Evolutionary conservation across 2,888 invertebrate genomes (phyloP).

Genomic region (Empis livida): DNA sequence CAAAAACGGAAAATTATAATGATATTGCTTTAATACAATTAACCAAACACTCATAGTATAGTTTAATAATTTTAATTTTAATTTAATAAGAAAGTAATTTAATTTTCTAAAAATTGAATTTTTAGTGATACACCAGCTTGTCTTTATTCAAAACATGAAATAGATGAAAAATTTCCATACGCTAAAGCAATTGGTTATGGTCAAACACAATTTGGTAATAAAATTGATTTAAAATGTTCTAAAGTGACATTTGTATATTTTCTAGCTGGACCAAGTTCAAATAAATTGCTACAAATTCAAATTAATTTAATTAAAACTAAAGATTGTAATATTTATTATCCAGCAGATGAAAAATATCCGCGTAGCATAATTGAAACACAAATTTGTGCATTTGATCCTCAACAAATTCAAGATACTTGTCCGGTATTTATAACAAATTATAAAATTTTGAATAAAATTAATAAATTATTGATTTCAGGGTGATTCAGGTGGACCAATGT

Average conservation of each 20-base stretch:
- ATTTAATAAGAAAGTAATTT: no score
- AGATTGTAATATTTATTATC: conserved; percentile 1
- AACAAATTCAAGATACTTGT: no score
- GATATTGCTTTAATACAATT: conserved; percentile 40
- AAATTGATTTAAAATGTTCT: background rate
- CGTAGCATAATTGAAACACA: conserved; percentile 13
- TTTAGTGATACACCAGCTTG: background rate
- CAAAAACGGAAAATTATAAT: conserved; percentile 34
- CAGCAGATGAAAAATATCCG: background rate
- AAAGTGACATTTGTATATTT: background rate
- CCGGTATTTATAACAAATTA: no score
- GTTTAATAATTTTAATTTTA: no score
- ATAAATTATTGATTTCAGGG: conserved; percentile 13
- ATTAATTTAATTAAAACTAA: background rate
- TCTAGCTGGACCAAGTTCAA: background rate
- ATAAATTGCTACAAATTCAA: background rate
- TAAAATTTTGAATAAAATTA: no score
- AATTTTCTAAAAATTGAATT: background rate
- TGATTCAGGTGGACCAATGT: conserved; percentile 15
- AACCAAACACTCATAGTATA: no score
- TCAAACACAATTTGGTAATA: background rate
- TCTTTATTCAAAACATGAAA: background rate
- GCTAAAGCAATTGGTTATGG: conserved; percentile 11
- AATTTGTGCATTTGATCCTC: no score
- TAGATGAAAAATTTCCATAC: background rate